phyloP scores from a whole-genome alignment of 1,140 invertebrate species.

The Mactra quadrangularis region DNA sequence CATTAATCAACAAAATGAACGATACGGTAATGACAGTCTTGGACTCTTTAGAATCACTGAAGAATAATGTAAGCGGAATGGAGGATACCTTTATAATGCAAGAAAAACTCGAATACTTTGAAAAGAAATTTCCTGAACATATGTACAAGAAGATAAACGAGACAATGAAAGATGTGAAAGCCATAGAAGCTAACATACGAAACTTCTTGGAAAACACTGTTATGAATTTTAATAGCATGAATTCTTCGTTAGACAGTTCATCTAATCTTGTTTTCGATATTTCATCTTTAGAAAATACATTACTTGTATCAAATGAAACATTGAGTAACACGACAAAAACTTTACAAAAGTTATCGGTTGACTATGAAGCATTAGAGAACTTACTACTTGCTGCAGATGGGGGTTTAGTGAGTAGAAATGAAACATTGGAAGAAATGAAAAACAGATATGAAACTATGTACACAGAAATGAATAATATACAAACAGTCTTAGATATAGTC shows the following conservation, averaged over 20 bases:
- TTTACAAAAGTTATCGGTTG: neutral
- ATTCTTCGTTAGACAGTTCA: neutral
- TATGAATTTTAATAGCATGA: neutral
- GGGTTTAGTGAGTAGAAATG: constrained; percentile 23
- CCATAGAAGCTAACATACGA: neutral
- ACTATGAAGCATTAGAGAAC: neutral
- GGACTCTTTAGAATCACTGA: neutral
- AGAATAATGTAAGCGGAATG: neutral
- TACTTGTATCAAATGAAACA: neutral
- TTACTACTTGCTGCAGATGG: constrained; percentile 12
- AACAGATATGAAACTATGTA: constrained; percentile 22
- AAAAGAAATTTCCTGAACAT: constrained; percentile 24
- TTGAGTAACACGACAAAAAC: neutral
- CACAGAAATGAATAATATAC: neutral
- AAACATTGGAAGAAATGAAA: constrained; percentile 54
- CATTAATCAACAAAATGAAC: no score
- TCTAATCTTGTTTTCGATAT: constrained; percentile 9
- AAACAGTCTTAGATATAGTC: neutral
- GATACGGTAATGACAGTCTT: no score
- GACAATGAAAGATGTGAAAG: neutral
- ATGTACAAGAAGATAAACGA: neutral
- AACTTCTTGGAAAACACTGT: neutral
- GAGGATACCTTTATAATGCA: neutral
- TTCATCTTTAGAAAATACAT: neutral
- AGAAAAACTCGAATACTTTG: constrained; percentile 48